Percentiles rank a stretch among this genome's conserved stretches.
These are phyloP conservation scores for Papilio protenor DNA, from an alignment of 2,888 invertebrate genomes.

Conservation along the genomic window DNA sequence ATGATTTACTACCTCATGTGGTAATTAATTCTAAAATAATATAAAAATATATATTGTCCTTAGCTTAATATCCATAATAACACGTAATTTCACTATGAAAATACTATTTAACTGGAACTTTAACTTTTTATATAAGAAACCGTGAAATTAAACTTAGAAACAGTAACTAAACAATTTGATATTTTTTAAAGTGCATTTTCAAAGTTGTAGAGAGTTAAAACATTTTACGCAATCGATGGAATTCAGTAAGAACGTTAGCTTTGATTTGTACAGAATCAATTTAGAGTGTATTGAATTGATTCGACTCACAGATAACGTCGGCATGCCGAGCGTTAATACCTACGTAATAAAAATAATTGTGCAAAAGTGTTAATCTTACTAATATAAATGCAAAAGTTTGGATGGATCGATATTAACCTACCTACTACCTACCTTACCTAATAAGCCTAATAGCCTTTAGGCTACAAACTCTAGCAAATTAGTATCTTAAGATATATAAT, in stretches of 20 bases:
- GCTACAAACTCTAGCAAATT: too few species aligned
- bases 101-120: too few species aligned
- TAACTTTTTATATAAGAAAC: too few species aligned
- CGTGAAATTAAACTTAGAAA: background rate
- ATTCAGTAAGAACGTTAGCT: background rate
- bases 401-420: too few species aligned
- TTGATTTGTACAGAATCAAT: slow-evolving; percentile 37
- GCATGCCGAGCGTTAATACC: slow-evolving; percentile 4
- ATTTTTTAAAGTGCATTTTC: background rate
- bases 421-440: too few species aligned
- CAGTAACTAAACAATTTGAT: background rate
- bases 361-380: background rate
- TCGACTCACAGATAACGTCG: slow-evolving; percentile 31
- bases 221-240: slow-evolving; percentile 2
- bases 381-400: background rate
- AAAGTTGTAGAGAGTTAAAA: background rate
- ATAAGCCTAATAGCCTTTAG: too few species aligned
- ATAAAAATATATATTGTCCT: too few species aligned
- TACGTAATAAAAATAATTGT: background rate
- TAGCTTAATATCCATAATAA: too few species aligned
- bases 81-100: too few species aligned
- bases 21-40: too few species aligned
- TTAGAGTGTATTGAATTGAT: slow-evolving; percentile 34
- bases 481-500: too few species aligned
- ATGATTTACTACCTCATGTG: background rate